These are phyloP conservation scores for Mustelus asterias DNA, from an alignment of 2,113 vertebrate genomes.

Conservation along the genomic window DNA sequence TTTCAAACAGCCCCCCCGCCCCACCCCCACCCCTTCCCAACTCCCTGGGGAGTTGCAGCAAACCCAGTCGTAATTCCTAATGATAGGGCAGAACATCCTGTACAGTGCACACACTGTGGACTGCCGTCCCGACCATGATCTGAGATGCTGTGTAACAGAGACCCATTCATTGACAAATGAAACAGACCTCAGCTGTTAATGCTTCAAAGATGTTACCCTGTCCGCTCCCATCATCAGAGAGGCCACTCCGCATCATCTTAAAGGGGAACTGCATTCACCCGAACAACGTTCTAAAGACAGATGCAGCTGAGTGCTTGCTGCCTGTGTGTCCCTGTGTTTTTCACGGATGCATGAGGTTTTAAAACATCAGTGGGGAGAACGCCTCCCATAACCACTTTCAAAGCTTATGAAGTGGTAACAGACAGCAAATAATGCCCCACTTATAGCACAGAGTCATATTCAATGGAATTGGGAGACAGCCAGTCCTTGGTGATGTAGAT, in stretches of 20 bases:
- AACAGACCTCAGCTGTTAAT: constrained; percentile 10
- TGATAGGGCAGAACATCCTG: constrained; percentile 27
- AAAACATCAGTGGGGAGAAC: background rate
- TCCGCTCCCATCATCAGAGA: background rate
- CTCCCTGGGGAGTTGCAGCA: background rate
- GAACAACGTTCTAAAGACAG: background rate
- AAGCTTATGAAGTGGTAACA: background rate
- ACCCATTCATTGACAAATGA: constrained; percentile 6
- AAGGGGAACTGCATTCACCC: background rate
- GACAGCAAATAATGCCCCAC: background rate
- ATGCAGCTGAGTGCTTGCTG: background rate
- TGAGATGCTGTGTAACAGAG: constrained; percentile 10
- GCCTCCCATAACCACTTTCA: background rate
- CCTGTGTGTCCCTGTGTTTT: background rate
- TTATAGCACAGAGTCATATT: background rate
- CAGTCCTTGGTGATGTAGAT: background rate
- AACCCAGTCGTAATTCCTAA: background rate
- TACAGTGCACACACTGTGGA: background rate
- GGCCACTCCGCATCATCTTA: background rate
- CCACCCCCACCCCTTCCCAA: background rate
- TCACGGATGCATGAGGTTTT: background rate
- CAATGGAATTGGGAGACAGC: background rate
- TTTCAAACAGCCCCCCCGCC: background rate
- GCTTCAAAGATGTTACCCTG: background rate
- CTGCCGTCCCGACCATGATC: background rate